Base-by-base conservation (phyloP, 2,888 invertebrate genomes). In the Plagodis dolabraria region DNA sequence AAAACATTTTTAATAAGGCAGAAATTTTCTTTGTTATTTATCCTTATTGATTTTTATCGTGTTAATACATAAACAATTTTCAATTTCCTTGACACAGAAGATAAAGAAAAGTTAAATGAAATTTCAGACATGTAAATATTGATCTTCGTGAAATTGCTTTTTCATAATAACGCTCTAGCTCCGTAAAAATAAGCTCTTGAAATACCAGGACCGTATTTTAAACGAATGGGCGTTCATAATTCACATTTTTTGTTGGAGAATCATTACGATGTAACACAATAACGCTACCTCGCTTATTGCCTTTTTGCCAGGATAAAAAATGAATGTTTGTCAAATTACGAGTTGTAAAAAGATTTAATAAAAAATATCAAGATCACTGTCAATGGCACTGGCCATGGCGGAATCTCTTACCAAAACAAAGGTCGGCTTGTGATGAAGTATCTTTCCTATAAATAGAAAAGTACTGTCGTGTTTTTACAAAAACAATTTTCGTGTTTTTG, bases 361-460 rank as follows among this genome's bases (percentile, higher is more conserved):
- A 85, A 86, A 86, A 82, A 78, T 75, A 82, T 81, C 89, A 91
- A 91, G 91, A 90, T 88, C 91, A 89, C 75, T 88, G 86, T 77
- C 89, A 90, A 84, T 84, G 85, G 71, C 75, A 71, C 66, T 73
- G 71, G 77, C 10, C 22, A 22, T 22, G 22, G 40, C 74, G 68
- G 76, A 77, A 75, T 78, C 77, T 76, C 46, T 50, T 77, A 75
- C 81, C 77, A 76, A 72, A 68, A 71, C 67, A 69, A 74, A 82
- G 79, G 80, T 74, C 70, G 67, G 47, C 36, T 43, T 43, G 12
- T 22, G 10, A 38, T 22, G 36, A 47, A 45, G 38, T 53, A 53
- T 10, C 12, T 5, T 22, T 2, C 22, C 22, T 11, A 43, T 12
- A 12, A 4, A 11, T 43, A 43, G 12, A 12, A 9, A 7, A 12